phyloP scores from a whole-genome alignment of 2,113 vertebrate species.

The Elephantulus edwardii region DNA sequence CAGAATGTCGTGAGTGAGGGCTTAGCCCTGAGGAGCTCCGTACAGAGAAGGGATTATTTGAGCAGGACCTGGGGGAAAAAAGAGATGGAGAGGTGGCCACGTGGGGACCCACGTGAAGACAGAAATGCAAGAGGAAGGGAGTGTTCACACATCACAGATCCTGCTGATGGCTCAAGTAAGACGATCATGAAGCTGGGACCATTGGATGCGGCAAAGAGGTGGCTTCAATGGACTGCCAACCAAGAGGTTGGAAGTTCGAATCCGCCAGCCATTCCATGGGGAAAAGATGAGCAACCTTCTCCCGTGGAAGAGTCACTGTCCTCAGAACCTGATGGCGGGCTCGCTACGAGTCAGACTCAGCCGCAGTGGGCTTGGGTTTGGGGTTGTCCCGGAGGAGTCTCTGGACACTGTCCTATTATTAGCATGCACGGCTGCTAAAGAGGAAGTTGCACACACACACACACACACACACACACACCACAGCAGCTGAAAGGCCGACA shows the following conservation, averaged over 20 bases:
- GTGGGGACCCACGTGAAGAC: background rate
- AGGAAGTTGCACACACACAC: too few relatives aligned
- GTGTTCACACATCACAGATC: background rate
- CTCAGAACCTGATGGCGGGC: too few relatives aligned
- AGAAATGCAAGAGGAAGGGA: background rate
- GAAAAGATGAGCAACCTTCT: background rate
- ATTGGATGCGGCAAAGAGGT: fast-evolving
- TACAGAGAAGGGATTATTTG: background rate
- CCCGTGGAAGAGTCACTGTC: too few relatives aligned
- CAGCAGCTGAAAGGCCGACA: background rate
- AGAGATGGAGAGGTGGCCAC: background rate
- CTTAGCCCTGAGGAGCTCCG: background rate
- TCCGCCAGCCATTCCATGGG: background rate
- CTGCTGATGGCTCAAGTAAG: background rate
- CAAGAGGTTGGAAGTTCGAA: background rate
- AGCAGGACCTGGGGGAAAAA: background rate
- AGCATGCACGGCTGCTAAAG: too few relatives aligned
- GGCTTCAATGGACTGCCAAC: fast-evolving
- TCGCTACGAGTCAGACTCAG: too few relatives aligned
- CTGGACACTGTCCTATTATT: too few relatives aligned
- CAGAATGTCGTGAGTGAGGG: background rate
- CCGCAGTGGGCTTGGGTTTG: too few relatives aligned
- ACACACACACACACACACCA: too few relatives aligned
- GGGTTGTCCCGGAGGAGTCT: too few relatives aligned
- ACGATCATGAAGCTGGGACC: too few relatives aligned